A percentile compares a stretch with the other conserved stretches of the same genome.
Evolutionary conservation across 1,140 invertebrate genomes (phyloP).

Genomic region (Phenacoccus solenopsis): DNA sequence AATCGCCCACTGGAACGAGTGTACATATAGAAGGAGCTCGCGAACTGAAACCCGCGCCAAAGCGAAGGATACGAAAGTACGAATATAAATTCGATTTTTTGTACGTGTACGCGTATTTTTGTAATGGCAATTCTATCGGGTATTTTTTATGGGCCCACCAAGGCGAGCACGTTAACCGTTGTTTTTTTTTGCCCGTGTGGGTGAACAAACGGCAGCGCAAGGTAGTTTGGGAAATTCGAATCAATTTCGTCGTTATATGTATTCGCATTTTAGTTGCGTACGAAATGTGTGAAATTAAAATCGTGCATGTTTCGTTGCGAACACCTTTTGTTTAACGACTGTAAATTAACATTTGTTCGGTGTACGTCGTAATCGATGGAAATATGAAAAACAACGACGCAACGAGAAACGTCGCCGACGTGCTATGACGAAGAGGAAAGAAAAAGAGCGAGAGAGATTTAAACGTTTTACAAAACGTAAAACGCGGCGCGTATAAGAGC

Average conservation of each 20-base stretch:
- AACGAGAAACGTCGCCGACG: neutral
- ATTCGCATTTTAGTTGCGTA: neutral
- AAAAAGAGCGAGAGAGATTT: neutral
- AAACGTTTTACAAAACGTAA: neutral
- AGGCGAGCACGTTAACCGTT: no score
- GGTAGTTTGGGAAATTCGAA: no score
- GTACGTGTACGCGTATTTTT: no score
- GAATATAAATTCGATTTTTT: neutral
- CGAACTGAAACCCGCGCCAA: neutral
- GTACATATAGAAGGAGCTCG: neutral
- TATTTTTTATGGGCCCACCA: no score
- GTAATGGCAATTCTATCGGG: neutral
- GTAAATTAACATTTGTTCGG: no score
- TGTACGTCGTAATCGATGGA: no score
- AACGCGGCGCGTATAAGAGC: neutral
- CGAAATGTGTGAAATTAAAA: neutral
- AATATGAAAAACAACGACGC: neutral
- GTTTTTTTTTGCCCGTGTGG: no score
- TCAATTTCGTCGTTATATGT: no score
- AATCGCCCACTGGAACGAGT: slow-evolving; percentile 7
- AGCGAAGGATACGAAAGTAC: neutral
- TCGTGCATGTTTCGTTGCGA: neutral
- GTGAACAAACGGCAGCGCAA: no score
- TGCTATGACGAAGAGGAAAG: neutral
- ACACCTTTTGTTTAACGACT: neutral